These are phyloP conservation scores for Caenorhabditis panamensis DNA, from an alignment of 2,888 invertebrate genomes.

Conservation along the genomic window DNA sequence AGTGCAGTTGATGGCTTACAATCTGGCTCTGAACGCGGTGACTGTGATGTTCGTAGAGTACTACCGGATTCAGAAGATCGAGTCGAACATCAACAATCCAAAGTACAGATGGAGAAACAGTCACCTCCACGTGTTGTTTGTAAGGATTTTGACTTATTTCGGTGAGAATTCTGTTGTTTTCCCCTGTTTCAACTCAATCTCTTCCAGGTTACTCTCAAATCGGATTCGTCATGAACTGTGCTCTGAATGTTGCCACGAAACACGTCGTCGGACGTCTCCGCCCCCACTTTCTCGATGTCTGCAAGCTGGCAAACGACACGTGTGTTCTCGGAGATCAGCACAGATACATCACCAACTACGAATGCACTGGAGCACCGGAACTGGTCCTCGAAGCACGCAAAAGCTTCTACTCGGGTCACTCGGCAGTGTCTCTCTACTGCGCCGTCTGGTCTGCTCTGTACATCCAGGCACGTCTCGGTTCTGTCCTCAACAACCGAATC, in stretches of 20 bases:
- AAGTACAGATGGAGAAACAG: conserved; percentile 67
- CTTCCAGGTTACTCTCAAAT: conserved; percentile 71
- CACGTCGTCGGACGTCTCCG: conserved; percentile 92
- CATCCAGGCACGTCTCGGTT: conserved; percentile 67
- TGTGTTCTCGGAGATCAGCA: conserved; percentile 53
- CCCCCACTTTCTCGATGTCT: conserved; percentile 93
- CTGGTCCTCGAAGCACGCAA: conserved; percentile 69
- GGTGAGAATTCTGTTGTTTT: conserved; percentile 22
- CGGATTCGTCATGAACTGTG: conserved; percentile 67
- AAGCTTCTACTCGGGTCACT: conserved; percentile 75
- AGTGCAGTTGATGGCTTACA: conserved; percentile 54
- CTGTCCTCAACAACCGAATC: conserved; percentile 52
- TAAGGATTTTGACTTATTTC: conserved; percentile 65
- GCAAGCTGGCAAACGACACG: conserved; percentile 85
- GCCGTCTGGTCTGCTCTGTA: conserved; percentile 68
- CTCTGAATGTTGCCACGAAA: conserved; percentile 87
- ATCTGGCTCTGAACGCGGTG: conserved; percentile 51
- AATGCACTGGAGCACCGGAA: conserved; percentile 64
- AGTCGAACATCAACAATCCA: conserved; percentile 54
- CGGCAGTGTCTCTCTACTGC: conserved; percentile 69
- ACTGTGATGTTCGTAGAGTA: conserved; percentile 66
- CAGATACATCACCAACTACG: conserved; percentile 64
- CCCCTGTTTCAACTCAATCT: not conserved
- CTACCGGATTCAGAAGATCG: conserved; percentile 64
- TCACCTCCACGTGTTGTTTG: conserved; percentile 67